phyloP scores from a whole-genome alignment of 2,888 invertebrate species.

The Tenthredo scrophulariae region DNA sequence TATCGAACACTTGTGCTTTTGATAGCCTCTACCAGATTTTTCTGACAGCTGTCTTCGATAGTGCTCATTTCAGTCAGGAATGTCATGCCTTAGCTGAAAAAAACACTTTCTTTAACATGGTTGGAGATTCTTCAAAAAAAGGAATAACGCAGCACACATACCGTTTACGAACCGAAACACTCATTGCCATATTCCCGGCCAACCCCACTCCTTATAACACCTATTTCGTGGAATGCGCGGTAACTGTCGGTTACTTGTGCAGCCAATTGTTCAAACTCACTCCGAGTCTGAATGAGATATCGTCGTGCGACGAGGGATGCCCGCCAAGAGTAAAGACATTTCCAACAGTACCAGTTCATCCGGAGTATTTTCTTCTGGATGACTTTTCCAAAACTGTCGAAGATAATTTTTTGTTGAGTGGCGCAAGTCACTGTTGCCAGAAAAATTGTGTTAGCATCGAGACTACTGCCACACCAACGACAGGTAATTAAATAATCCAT shows the following conservation, averaged over 20 bases:
- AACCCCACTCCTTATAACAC: neutral
- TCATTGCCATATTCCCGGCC: neutral
- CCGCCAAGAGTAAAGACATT: neutral
- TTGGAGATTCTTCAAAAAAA: neutral
- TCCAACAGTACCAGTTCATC: conserved; percentile 3
- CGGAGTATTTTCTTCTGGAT: neutral
- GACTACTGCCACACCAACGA: neutral
- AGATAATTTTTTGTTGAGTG: neutral
- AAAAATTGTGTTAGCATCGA: neutral
- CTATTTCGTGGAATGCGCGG: conserved; percentile 17
- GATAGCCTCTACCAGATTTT: conserved; percentile 8
- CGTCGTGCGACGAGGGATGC: conserved; percentile 11
- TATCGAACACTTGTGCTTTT: conserved; percentile 13
- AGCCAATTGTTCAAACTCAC: neutral
- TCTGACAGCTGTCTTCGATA: neutral
- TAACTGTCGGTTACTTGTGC: conserved; percentile 18
- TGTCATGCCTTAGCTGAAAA: neutral
- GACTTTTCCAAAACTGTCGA: neutral
- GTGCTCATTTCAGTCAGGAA: neutral
- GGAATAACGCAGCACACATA: conserved; percentile 10
- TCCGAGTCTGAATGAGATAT: neutral
- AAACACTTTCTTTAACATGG: neutral
- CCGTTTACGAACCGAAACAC: neutral
- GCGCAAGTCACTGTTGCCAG: conserved; percentile 1
- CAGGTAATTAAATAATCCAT: neutral